Evolutionary conservation across 1,140 invertebrate genomes (phyloP).

Genomic region (Brachystomella parvula): DNA sequence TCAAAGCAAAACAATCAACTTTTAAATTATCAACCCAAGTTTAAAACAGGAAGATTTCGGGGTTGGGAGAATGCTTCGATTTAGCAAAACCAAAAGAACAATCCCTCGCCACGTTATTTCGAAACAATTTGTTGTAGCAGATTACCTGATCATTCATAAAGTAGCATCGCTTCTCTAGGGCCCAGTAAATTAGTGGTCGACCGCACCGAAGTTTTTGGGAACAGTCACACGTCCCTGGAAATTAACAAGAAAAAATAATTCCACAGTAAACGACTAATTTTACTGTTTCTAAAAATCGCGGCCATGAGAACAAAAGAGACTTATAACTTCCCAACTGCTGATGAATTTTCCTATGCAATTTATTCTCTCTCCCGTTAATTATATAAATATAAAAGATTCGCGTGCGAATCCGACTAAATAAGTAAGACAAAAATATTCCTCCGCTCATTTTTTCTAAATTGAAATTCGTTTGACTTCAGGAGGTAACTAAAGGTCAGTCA

Average conservation of each 20-base stretch:
- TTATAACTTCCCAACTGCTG: too few relatives aligned
- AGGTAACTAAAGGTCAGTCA: too few relatives aligned
- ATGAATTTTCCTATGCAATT: too few relatives aligned
- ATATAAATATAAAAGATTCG: too few relatives aligned
- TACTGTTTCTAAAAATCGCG: background rate
- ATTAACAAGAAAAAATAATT: background rate
- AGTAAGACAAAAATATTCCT: too few relatives aligned
- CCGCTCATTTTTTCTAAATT: too few relatives aligned
- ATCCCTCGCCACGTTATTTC: too few relatives aligned
- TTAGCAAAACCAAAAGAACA: background rate
- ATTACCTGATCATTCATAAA: slow-evolving; percentile 25
- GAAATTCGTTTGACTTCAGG: too few relatives aligned
- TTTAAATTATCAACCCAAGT: background rate
- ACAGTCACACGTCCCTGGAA: slow-evolving; percentile 28
- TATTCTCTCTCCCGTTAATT: too few relatives aligned
- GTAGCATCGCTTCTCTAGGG: slow-evolving; percentile 29
- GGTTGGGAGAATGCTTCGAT: background rate
- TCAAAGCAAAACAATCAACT: background rate
- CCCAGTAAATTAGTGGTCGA: slow-evolving; percentile 34
- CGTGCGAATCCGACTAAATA: too few relatives aligned
- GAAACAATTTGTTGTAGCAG: background rate
- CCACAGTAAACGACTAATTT: background rate
- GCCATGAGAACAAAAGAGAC: too few relatives aligned
- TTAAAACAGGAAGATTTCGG: background rate
- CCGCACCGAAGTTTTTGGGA: slow-evolving; percentile 31